Conservation (phyloP, 2,888 invertebrate species). For the Rapana venosa region DNA sequence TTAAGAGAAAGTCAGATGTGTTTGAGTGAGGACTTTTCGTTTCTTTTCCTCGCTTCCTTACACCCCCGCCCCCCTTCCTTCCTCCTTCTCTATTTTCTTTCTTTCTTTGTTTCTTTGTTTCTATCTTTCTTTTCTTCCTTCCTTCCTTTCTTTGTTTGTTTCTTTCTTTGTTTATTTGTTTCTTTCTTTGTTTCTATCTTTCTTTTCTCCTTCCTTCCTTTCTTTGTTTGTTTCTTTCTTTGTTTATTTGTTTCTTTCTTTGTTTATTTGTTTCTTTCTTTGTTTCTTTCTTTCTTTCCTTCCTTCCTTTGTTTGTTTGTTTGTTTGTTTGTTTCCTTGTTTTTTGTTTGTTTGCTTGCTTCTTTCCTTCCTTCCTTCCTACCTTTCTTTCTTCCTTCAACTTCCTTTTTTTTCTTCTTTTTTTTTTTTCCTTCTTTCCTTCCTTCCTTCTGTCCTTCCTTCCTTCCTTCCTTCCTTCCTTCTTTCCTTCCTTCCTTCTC, state of each 20-base stretch:
- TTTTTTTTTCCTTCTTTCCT: neutral
- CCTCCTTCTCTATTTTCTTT: neutral
- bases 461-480: neutral
- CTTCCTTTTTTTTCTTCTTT: neutral
- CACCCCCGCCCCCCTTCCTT: neutral
- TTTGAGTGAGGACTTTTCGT: no score
- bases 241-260: no score
- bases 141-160: neutral
- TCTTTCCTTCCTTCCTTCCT: neutral
- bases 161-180: no score
- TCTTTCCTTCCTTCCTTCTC: neutral
- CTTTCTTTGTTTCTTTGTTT: neutral
- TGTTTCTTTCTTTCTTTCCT: neutral
- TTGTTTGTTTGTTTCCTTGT: neutral
- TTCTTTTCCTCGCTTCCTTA: neutral
- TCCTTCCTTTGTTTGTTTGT: neutral
- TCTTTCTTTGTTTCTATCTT: no score
- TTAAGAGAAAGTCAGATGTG: no score
- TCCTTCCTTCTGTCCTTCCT: neutral
- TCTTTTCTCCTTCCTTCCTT: no score
- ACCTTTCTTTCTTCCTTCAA: neutral
- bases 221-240: no score
- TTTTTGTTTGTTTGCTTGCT: neutral
- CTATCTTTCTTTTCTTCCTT: neutral
- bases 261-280: no score